Evolutionary conservation across 1,140 invertebrate genomes (phyloP).

Genomic region (Drosophila tani): DNA sequence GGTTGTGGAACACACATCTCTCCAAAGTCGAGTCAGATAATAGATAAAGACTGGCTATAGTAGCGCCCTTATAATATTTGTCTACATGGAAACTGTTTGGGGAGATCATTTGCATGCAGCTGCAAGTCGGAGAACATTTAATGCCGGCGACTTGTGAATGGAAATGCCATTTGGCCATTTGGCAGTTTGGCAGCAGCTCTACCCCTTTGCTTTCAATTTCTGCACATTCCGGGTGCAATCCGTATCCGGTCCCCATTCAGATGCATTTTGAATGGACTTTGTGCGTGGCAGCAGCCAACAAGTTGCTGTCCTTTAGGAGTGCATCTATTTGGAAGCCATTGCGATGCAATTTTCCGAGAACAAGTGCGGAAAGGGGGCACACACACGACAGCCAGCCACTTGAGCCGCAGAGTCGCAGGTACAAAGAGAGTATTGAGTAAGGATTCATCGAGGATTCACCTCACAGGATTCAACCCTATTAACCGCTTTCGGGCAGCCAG

Average conservation of each 20-base stretch:
- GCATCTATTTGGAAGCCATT: slow-evolving; percentile 68
- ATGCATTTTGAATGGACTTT: slow-evolving; percentile 47
- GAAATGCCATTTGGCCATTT: slow-evolving; percentile 29
- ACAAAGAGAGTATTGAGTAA: slow-evolving; percentile 33
- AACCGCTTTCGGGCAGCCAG: not conserved
- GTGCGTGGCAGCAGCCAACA: slow-evolving; percentile 61
- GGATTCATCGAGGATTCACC: slow-evolving; percentile 7
- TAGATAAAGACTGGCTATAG: slow-evolving; percentile 19
- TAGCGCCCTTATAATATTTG: slow-evolving; percentile 24
- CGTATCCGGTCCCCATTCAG: slow-evolving; percentile 26
- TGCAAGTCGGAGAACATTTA: slow-evolving; percentile 31
- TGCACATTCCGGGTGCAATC: slow-evolving; percentile 25
- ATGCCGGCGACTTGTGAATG: slow-evolving; percentile 37
- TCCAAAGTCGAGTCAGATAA: slow-evolving; percentile 11
- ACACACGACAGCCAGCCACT: slow-evolving; percentile 23
- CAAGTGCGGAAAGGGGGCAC: not conserved
- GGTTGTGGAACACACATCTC: not conserved
- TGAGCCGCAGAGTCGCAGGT: slow-evolving; percentile 34
- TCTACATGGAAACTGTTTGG: slow-evolving; percentile 21
- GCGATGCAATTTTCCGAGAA: slow-evolving; percentile 54
- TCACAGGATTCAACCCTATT: slow-evolving; percentile 7
- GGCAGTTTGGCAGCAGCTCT: slow-evolving; percentile 33
- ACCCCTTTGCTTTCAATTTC: slow-evolving; percentile 56
- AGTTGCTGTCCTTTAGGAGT: slow-evolving; percentile 58
- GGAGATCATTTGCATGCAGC: slow-evolving; percentile 45